Percentiles rank a stretch among this genome's conserved stretches.
phyloP scores from a whole-genome alignment of 2,113 vertebrate genomes.

The Myrmophylax atrothorax region DNA sequence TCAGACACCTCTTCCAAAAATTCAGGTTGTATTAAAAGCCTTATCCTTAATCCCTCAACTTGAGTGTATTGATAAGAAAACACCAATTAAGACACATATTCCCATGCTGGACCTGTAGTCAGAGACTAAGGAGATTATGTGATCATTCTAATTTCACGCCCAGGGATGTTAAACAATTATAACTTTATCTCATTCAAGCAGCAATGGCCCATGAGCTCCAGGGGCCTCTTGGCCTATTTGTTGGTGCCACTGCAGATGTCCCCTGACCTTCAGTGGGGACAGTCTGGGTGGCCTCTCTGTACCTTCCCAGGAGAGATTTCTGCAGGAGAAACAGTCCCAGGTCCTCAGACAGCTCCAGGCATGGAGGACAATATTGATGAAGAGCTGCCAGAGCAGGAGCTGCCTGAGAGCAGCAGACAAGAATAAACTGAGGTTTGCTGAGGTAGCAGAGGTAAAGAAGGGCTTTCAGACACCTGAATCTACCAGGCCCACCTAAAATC shows the following conservation, averaged over 20 bases:
- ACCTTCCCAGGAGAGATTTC: background rate
- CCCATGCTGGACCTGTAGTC: conserved; percentile 29
- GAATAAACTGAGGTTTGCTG: background rate
- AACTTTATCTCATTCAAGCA: conserved; percentile 57
- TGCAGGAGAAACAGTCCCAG: background rate
- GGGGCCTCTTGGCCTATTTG: conserved; percentile 24
- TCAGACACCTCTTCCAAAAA: conserved; percentile 23
- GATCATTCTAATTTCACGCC: conserved; percentile 48
- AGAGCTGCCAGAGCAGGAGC: background rate
- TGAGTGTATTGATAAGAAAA: conserved; percentile 57
- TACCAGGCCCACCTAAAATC: background rate
- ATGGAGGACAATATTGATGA: background rate
- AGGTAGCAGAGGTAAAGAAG: background rate
- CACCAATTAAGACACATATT: conserved; percentile 55
- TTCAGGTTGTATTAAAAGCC: conserved; percentile 22
- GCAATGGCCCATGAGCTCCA: background rate
- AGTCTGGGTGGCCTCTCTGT: background rate
- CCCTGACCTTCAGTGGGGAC: background rate
- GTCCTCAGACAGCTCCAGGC: background rate
- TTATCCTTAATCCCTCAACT: conserved; percentile 55
- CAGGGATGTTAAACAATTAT: conserved; percentile 36
- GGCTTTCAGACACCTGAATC: background rate
- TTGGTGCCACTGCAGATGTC: background rate
- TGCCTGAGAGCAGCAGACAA: background rate
- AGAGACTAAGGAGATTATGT: conserved; percentile 60